phyloP scores from a whole-genome alignment of 2,113 vertebrate species.

The Marcusenius ussheri region DNA sequence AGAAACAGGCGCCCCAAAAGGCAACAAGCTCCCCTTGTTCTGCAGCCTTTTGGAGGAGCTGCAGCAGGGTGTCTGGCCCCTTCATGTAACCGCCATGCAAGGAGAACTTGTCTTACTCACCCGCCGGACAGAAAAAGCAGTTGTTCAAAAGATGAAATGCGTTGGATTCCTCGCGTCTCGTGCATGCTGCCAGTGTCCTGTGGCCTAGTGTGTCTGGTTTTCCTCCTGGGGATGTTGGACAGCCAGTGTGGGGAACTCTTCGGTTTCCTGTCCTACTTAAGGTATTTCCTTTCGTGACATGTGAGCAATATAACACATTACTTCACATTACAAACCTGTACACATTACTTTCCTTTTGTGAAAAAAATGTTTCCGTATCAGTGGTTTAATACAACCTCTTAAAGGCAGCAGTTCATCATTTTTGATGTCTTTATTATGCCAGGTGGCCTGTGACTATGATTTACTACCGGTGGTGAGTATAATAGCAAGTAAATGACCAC shows the following conservation, averaged over 20 bases:
- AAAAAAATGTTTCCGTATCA: neutral
- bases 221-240: neutral
- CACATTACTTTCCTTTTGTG: neutral
- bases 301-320: neutral
- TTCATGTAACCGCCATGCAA: neutral
- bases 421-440: neutral
- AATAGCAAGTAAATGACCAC: neutral
- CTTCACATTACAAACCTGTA: neutral
- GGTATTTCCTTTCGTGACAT: neutral
- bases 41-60: neutral
- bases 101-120: constrained; percentile 1
- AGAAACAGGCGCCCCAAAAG: neutral
- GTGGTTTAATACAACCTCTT: neutral
- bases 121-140: constrained; percentile 6
- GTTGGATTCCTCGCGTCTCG: neutral
- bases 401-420: neutral
- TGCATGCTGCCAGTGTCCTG: neutral
- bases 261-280: neutral
- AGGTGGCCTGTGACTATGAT: neutral
- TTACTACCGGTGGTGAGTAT: neutral
- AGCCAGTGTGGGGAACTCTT: neutral
- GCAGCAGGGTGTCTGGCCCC: neutral
- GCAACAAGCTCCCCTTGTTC: constrained; percentile 4
- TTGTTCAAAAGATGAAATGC: constrained; percentile 15
- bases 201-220: neutral